Evolutionary conservation across 2,113 vertebrate species (phyloP), one percentile per base, ranked within the genome.

Genomic region (Erpornis zantholeuca): DNA sequence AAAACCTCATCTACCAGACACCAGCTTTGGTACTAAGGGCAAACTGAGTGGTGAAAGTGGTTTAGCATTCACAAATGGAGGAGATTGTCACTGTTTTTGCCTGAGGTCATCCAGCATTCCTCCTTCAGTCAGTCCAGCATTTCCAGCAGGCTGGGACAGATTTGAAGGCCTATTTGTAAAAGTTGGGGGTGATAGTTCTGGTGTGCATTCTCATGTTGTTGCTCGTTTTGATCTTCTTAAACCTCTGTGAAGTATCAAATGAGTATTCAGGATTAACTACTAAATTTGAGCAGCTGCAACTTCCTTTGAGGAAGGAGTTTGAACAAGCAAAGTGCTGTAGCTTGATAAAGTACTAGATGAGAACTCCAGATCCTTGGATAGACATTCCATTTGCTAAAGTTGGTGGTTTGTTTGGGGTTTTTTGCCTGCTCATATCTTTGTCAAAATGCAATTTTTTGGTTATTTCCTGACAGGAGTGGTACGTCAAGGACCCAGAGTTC

Each of bases 401-500:
- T 49, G 15, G 5, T 80, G 27, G 22, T 21, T 77, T 70, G 36
- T 28, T 28, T 15, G 50, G 38, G 7, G 0, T 0, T 19, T 49
- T 83, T 40, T 82, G 31, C 23, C 35, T 73, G 17, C 33, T 90
- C 8, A 5, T 52, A 17, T 28, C 60, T 75, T 27, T 68, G 44
- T 81, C 76, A 81, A 81, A 92, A 27, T 60, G 17, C 25, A 92
- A n/a, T 36, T 11, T 71, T 2, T 57, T 83, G 50, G 27, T 94
- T 42, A 31, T 91, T 97, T 35, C 77, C 7, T 35, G 66, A 86
- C 96, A 99, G 99, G 98, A 95, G 97, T 98, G 65, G 83, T 98
- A 45, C 97, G 98, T 83, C 98, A 98, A 49, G 92, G 96, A 38
- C 95, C 97, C 90, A 98, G 98, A 87, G 97, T 98, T 75, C 99